A percentile compares a stretch with the other conserved stretches of the same genome.
Conservation (phyloP, 2,113 vertebrate genomes). For the Platysteira castanea region DNA sequence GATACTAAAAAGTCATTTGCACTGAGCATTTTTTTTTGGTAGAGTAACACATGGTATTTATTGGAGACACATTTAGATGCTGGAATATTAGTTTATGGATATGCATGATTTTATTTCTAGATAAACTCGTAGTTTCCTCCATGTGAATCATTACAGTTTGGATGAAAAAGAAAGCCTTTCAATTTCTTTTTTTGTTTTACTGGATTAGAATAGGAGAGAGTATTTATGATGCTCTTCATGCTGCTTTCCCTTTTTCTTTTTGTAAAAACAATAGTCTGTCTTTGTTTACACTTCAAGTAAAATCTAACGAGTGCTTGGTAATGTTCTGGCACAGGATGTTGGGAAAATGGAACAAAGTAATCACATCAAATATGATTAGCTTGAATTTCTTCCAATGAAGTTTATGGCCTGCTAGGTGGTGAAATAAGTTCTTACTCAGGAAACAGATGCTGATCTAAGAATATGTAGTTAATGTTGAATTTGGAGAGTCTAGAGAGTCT, state of each 20-base stretch:
- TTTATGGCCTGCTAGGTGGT: conserved; percentile 13
- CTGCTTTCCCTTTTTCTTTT: conserved; percentile 8
- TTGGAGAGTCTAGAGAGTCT: not conserved
- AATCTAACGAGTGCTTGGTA: conserved; percentile 21
- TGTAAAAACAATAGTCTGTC: not conserved
- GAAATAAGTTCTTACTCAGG: not conserved
- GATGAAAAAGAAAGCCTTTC: not conserved
- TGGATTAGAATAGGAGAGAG: not conserved
- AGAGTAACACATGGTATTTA: not conserved
- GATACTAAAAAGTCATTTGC: not conserved
- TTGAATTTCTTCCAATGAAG: conserved; percentile 26
- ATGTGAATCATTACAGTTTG: not conserved
- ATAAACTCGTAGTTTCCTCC: not conserved
- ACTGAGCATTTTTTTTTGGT: not conserved
- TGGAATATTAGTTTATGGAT: not conserved
- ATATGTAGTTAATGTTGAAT: not conserved
- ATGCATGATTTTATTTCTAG: not conserved
- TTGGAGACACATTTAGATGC: not conserved
- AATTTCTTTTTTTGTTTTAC: not conserved
- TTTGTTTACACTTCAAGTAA: conserved; percentile 21
- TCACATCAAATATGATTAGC: not conserved
- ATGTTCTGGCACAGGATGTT: not conserved
- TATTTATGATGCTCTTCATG: not conserved
- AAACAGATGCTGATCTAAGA: conserved; percentile 16
- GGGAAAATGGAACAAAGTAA: conserved; percentile 25